Evolutionary conservation across 2,888 invertebrate species (phyloP), one percentile per base, ranked within the genome.

Genomic region (Cheilosia soror): DNA sequence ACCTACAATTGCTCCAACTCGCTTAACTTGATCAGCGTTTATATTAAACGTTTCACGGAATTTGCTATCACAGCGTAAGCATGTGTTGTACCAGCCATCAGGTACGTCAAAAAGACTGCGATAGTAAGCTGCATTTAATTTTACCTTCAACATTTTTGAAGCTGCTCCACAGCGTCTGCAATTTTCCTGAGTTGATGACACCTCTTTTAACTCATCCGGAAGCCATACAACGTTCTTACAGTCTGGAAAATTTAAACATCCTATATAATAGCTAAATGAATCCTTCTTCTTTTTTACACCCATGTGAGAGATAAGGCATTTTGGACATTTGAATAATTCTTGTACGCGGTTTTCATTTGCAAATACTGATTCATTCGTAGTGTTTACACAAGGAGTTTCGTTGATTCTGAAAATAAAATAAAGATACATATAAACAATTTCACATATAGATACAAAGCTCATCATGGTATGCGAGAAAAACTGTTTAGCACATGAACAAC

Each of bases 201-300:
- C 93, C 4, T 94, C 94, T 89, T 95, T 94, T 0, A 97, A 94
- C 51, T 93, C 92, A n/a, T 93, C 93, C 0, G 97, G 96, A 55
- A 98, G 93, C 98, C 98, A 98, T 49, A 97, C 93, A 0, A 94
- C 95, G 90, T 96, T 95, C 89, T 94, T 96, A 90, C 98, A 98
- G 13, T 93, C 93, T 0, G 98, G 98, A 91, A 93, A 98, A 5
- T 95, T 95, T 79, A 94, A 92, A 90, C 98, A 98, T 4, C 95
- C 93, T 15, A 98, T 94, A 90, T 94, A 97, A 89, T 94, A 95
- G 47, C 96, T 95, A 13, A 92, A 92, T 0, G 94, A 93, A 88
- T 96, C 95, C 89, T 95, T 95, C 89, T 94, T 95, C 1, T 93
- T 93, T 88, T 94, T 95, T 0, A 97, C 89, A 0, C 94, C 93